These are phyloP conservation scores for Halocynthia roretzi DNA, from an alignment of 23 tunicate genomes.

Conservation along the genomic window DNA sequence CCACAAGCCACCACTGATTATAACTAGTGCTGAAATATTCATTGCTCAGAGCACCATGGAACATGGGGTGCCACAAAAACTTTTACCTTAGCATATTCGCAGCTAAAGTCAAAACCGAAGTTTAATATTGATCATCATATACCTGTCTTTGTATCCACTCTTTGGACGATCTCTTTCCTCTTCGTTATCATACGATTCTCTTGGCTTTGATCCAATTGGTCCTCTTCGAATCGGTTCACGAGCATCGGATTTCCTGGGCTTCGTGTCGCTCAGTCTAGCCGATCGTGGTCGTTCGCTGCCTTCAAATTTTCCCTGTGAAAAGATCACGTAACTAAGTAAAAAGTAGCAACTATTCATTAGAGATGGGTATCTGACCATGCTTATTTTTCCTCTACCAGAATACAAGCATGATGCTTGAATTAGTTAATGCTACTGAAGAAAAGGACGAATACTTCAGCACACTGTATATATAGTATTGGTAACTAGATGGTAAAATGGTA, in stretches of 20 bases:
- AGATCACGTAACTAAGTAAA: too few species aligned
- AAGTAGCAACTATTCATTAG: background rate
- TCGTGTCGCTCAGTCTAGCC: constrained; percentile 8
- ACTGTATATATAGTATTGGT: too few species aligned
- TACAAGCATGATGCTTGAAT: too few species aligned
- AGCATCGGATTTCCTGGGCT: constrained; percentile 14
- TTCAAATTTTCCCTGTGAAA: constrained; percentile 11
- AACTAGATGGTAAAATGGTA: too few species aligned
- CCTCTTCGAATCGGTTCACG: constrained; percentile 10
- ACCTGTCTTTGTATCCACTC: background rate
- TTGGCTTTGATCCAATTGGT: constrained; percentile 23
- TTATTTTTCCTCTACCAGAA: background rate
- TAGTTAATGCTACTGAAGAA: too few species aligned
- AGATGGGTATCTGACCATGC: background rate
- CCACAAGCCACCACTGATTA: too few species aligned
- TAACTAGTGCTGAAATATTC: too few species aligned
- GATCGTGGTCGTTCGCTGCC: background rate
- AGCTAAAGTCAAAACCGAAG: background rate
- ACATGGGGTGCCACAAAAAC: too few species aligned
- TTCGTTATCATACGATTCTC: background rate
- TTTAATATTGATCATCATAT: background rate
- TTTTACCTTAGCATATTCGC: too few species aligned
- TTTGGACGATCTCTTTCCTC: constrained; percentile 3
- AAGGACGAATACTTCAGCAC: too few species aligned
- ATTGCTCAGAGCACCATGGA: too few species aligned